Evolutionary conservation across 1,140 invertebrate genomes (phyloP), one percentile per base, ranked within the genome.

Genomic region (Bombyx mandarina): DNA sequence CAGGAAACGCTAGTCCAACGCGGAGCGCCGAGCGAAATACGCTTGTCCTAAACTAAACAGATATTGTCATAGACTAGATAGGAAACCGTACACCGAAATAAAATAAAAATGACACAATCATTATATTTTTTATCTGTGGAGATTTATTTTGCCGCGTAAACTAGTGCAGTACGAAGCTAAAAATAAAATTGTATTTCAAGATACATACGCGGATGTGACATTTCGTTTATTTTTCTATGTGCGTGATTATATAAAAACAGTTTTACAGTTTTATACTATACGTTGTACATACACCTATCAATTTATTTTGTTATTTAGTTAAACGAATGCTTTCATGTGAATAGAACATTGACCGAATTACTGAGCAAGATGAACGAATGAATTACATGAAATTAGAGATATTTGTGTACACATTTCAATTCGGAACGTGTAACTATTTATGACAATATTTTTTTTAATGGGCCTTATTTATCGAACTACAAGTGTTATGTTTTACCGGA

Each of bases 1-100:
- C 61, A 67, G 62, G 67, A 69, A 70, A 52, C 54, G 56, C 61
- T 62, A 73, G 67, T 73, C 58, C 56, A 52, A 66, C 63, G 59
- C 57, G 53, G 57, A 56, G 51, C 65, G 60, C 43, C 61, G 63
- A 53, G 57, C 49, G 43, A 57, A 52, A 56, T 49, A 57, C 59
- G 60, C 51, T 56, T 61, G 55, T 51, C 56, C 56, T 12, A 51
- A 50, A 57, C 9, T 26, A 57, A 57, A 57, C 50, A 57, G 22
- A 48, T 35, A 46, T 22, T 22, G n/a, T 7, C 18, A 51, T 35
- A 42, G 22, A 51, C 42, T 3, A 26, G 4, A 51, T 26, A 18
- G 12, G 18, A 7, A 42, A 51, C 5, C 26, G 50, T 51, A 43
- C 9, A 18, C 8, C 43, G 12, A 43, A 44, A 12, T 53, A 53